Conservation (phyloP, 2,888 invertebrate genomes). For the Dynastes maya region DNA sequence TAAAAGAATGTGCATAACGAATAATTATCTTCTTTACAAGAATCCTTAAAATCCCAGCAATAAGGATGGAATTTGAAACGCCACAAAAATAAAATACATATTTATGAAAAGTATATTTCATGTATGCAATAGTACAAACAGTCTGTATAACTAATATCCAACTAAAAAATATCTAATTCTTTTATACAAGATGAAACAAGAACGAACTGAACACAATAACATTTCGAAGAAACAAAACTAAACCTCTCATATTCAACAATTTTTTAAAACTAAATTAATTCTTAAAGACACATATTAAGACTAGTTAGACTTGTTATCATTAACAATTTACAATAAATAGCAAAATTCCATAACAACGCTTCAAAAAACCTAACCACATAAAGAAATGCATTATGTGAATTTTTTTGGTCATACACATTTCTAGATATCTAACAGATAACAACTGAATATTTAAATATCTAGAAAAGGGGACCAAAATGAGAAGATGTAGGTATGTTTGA, state of each 20-base stretch:
- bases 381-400: background rate
- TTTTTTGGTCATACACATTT: background rate
- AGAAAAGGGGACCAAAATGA: background rate
- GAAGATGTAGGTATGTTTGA: too few relatives aligned
- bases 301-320: background rate
- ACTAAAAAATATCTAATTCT: constrained; percentile 25
- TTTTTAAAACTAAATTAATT: constrained; percentile 11
- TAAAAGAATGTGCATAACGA: too few relatives aligned
- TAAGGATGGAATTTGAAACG: too few relatives aligned
- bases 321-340: constrained; percentile 18
- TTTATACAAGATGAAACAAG: background rate
- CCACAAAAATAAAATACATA: too few relatives aligned
- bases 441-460: background rate
- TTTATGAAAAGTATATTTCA: constrained; percentile 23
- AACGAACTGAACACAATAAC: constrained; percentile 18
- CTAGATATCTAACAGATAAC: background rate
- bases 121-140: constrained; percentile 12
- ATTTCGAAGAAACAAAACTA: constrained; percentile 3
- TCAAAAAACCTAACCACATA: background rate
- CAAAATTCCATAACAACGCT: background rate
- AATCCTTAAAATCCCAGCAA: too few relatives aligned
- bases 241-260: background rate
- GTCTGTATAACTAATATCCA: background rate
- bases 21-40: too few relatives aligned
- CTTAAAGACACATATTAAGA: constrained; percentile 3